Conservation (phyloP, 1,140 invertebrate genomes). For the Pollicipes pollicipes region DNA sequence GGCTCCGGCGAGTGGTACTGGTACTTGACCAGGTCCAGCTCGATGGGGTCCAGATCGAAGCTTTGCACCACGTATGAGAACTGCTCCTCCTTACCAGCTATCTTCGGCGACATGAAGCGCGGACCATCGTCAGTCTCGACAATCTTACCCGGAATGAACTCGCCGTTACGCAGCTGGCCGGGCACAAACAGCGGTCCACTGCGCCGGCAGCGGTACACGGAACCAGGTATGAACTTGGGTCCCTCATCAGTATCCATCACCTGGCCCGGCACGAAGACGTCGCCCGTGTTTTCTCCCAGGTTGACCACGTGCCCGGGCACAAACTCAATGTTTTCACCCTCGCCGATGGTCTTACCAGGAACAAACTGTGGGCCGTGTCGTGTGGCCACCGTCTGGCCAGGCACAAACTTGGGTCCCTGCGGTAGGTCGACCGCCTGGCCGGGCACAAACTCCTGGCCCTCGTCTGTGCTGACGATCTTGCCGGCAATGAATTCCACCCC, state of each 20-base stretch:
- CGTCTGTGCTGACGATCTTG: background rate
- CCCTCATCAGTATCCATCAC: background rate
- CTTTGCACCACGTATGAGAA: conserved; percentile 1
- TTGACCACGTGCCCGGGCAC: background rate
- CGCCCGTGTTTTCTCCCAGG: background rate
- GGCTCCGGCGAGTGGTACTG: background rate
- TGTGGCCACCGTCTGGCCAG: background rate
- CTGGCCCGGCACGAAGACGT: background rate
- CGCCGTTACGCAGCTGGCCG: background rate
- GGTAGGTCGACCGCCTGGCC: background rate
- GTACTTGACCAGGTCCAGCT: background rate
- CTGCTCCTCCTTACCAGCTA: background rate
- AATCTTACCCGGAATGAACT: background rate
- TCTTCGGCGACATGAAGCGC: background rate
- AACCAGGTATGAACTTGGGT: background rate
- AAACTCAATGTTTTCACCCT: background rate
- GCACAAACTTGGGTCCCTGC: background rate
- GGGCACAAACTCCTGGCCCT: background rate
- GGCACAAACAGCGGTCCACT: background rate
- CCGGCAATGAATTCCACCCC: background rate
- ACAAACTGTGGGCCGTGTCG: background rate
- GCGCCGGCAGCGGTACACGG: background rate
- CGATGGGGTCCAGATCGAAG: background rate
- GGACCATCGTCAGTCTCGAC: background rate
- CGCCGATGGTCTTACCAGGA: background rate